These are phyloP conservation scores for Phortica magna DNA, from an alignment of 2,888 invertebrate genomes.

Conservation along the genomic window DNA sequence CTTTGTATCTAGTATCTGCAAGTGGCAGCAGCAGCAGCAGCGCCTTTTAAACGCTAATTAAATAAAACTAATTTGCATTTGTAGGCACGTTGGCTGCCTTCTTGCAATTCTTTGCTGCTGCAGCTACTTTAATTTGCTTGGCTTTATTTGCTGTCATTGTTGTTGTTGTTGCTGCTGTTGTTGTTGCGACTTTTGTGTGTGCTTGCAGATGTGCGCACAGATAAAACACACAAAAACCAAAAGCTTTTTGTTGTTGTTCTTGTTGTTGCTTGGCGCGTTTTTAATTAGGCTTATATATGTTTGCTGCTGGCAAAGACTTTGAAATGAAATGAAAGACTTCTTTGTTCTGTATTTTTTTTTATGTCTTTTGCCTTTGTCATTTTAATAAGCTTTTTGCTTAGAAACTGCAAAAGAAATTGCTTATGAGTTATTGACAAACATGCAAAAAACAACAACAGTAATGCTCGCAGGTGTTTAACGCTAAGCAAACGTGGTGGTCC, in stretches of 20 bases:
- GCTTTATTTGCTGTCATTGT: background rate
- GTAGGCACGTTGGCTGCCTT: constrained; percentile 38
- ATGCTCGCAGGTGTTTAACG: background rate
- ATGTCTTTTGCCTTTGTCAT: no score
- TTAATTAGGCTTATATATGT: background rate
- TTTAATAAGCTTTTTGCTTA: no score
- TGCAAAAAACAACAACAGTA: no score
- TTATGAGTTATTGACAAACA: no score
- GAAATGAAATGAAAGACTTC: no score
- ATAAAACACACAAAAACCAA: background rate
- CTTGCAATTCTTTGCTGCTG: background rate
- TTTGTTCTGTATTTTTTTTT: no score
- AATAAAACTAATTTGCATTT: constrained; percentile 71
- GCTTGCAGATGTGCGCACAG: constrained; percentile 4
- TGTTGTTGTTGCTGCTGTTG: background rate
- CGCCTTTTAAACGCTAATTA: constrained; percentile 67
- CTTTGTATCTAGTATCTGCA: constrained; percentile 1
- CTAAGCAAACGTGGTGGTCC: background rate
- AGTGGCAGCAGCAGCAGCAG: constrained; percentile 35
- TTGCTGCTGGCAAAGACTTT: background rate
- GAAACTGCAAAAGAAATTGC: no score
- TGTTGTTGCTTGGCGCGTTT: background rate
- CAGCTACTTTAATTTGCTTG: background rate
- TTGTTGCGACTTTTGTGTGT: background rate
- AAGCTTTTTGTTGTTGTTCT: background rate